These are phyloP conservation scores for Agrochola circellaris DNA, from an alignment of 2,888 invertebrate species.

Conservation along the genomic window DNA sequence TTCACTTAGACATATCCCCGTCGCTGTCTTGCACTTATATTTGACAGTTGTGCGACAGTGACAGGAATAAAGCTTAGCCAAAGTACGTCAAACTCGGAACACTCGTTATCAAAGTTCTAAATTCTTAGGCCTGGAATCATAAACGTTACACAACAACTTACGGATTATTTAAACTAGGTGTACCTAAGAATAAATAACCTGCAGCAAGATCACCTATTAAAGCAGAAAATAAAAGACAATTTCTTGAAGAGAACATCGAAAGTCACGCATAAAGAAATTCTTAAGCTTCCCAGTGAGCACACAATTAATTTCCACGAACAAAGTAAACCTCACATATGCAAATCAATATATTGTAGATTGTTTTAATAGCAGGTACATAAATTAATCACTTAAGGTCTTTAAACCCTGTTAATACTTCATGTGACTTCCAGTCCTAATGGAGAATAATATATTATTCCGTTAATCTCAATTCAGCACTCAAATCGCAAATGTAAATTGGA, in stretches of 20 bases:
- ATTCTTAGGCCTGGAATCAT: not conserved
- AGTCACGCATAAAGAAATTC: not conserved
- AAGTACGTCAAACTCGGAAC: not conserved
- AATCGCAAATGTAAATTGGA: constrained; percentile 51
- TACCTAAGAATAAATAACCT: too few species aligned
- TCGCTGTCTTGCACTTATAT: not conserved
- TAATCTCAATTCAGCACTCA: constrained; percentile 42
- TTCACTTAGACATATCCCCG: not conserved
- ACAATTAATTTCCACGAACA: not conserved
- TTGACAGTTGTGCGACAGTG: not conserved
- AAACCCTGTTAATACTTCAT: constrained; percentile 49
- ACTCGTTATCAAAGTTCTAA: not conserved
- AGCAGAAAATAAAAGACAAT: not conserved
- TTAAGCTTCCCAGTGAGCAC: not conserved
- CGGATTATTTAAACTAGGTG: too few species aligned
- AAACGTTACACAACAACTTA: too few species aligned
- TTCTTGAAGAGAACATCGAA: not conserved
- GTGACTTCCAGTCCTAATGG: constrained; percentile 40
- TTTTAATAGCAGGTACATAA: constrained; percentile 13
- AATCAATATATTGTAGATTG: not conserved
- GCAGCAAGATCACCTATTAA: not conserved
- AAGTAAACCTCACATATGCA: constrained; percentile 6
- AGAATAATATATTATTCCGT: constrained; percentile 48
- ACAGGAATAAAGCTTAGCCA: not conserved
- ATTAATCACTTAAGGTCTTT: constrained; percentile 35